Evolutionary conservation across 2,888 invertebrate genomes (phyloP), one percentile per base, ranked within the genome.

Genomic region (Acleris cristana): DNA sequence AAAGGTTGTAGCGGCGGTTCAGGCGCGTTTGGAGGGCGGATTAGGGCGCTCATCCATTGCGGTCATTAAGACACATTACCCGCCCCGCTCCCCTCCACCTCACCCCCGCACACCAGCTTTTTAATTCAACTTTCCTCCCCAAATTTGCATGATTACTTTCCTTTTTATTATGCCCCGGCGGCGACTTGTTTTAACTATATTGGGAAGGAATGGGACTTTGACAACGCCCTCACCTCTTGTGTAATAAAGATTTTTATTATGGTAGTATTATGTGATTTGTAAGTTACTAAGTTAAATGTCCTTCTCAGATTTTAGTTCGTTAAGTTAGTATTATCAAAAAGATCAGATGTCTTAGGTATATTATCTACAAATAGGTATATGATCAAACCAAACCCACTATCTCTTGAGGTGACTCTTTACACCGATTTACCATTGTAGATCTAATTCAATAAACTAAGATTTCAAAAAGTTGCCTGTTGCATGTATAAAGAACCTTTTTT

Each of bases 91-190:
- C 61, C 64, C 69, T 72, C 69, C 40, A 65, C 71, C 67, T 71
- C 44, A 66, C 71, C 67, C 71, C 65, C 76, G 75, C 82, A 80
- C 79, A 83, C 85, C 86, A 85, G 86, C 86, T 89, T 91, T 92
- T 92, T 92, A 93, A 93, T 93, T 93, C 92, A 91, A 92, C 93
- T 91, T 92, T 88, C 86, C 85, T 88, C 80, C 84, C 79, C 84
- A 90, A 90, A 93, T 93, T 93, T 93, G 92, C 93, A 92, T 93
- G 93, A 93, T 93, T 92, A 92, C 92, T 92, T 90, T 91, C 89
- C 85, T 89, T 92, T 93, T 92, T 91, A 92, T 92, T 91, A 89
- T 85, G 85, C 86, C 79, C 76, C 82, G 78, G 26, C 77, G 79
- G 74, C 80, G 82, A 79, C 80, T 80, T 70, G 58, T 69, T 64